Evolutionary conservation across 2,797 vertebrate species (phyloP).

Genomic region (Falco peregrinus): DNA sequence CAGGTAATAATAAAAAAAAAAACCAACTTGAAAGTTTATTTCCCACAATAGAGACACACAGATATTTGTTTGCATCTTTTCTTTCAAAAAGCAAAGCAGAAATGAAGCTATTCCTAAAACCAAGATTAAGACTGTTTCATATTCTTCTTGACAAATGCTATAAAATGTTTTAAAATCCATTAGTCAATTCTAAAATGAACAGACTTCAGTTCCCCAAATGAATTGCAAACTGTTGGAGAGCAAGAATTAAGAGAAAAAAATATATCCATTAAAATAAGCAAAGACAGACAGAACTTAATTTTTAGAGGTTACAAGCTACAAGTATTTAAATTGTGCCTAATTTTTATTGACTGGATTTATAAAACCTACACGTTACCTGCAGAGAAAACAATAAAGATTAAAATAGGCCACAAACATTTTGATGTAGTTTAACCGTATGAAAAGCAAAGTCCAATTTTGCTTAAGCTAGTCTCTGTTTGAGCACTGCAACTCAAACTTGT

Average conservation of each 20-base stretch:
- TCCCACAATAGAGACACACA: background rate
- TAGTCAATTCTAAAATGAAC: background rate
- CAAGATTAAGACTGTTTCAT: background rate
- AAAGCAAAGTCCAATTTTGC: background rate
- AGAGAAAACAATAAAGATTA: background rate
- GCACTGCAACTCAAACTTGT: background rate
- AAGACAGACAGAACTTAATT: background rate
- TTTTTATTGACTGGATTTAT: background rate
- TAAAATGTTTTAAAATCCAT: background rate
- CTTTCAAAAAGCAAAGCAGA: background rate
- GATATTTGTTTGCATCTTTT: background rate
- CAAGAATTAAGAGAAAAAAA: background rate
- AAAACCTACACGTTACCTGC: background rate
- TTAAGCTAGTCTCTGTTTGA: background rate
- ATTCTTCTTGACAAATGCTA: background rate
- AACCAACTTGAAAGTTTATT: background rate
- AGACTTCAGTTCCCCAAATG: background rate
- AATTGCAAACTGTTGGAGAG: background rate
- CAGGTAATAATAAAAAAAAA: background rate
- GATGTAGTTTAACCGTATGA: background rate
- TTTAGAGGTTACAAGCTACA: background rate
- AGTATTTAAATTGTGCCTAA: background rate
- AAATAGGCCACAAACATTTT: background rate
- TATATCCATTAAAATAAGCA: background rate
- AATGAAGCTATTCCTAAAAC: background rate